Conservation (phyloP, 2,113 vertebrate species). For the Myocastor coypus region DNA sequence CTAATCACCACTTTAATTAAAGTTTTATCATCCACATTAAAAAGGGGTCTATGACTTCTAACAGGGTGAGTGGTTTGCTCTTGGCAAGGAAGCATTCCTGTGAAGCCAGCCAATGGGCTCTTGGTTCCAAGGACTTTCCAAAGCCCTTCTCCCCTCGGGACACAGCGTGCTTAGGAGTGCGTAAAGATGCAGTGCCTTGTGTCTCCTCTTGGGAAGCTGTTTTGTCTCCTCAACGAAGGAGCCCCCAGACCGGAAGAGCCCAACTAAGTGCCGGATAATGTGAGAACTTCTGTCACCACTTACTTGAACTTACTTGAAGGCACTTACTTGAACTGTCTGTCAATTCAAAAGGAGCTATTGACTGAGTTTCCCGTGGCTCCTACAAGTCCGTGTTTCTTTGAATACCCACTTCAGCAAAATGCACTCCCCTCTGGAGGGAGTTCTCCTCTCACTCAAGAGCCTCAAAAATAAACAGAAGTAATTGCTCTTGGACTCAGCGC, state of each 20-base stretch:
- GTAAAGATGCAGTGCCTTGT: fast-evolving
- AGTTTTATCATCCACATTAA: conserved; percentile 80
- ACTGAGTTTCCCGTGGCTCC: neutral
- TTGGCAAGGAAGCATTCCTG: conserved; percentile 44
- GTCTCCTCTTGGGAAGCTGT: neutral
- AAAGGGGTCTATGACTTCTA: conserved; percentile 70
- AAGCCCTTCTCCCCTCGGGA: neutral
- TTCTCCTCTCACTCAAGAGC: neutral
- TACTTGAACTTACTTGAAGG: neutral
- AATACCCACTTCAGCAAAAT: neutral
- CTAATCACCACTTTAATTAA: conserved; percentile 82
- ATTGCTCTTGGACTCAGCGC: neutral
- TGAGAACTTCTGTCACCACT: neutral
- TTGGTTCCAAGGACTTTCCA: conserved; percentile 67
- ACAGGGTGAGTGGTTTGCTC: conserved; percentile 52
- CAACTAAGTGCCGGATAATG: neutral
- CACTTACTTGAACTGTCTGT: neutral
- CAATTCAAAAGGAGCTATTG: conserved; percentile 31
- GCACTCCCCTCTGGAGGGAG: neutral
- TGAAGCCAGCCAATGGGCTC: conserved; percentile 45
- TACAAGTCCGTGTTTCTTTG: conserved; percentile 11
- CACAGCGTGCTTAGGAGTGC: neutral
- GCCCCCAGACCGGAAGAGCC: neutral
- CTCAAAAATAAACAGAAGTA: conserved; percentile 25
- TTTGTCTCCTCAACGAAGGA: neutral